Evolutionary conservation across 1,140 invertebrate genomes (phyloP).

Genomic region (Hydropsyche tenuis): DNA sequence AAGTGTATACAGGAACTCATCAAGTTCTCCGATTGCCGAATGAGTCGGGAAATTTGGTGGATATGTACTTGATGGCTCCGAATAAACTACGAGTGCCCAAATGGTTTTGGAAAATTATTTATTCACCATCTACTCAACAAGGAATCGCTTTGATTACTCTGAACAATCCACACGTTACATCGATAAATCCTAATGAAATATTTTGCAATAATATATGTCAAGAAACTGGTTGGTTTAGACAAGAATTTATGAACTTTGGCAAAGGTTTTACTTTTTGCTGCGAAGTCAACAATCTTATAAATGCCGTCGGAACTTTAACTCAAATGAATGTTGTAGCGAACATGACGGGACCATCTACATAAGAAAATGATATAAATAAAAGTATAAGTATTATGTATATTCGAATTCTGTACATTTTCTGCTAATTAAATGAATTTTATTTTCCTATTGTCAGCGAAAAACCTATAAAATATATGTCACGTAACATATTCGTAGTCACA

Average conservation of each 20-base stretch:
- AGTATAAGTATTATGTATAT: background rate
- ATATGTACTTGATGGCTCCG: slow-evolving; percentile 54
- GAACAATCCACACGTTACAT: slow-evolving; percentile 59
- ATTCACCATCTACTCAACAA: slow-evolving; percentile 50
- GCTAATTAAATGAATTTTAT: too few relatives aligned
- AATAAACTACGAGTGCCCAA: slow-evolving; percentile 58
- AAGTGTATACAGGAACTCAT: slow-evolving; percentile 64
- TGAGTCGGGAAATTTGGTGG: slow-evolving; percentile 37
- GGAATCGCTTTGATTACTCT: slow-evolving; percentile 60
- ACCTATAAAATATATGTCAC: too few relatives aligned
- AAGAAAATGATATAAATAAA: background rate
- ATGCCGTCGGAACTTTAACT: background rate
- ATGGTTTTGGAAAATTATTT: slow-evolving; percentile 61
- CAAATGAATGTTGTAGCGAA: background rate
- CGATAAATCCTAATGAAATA: slow-evolving; percentile 32
- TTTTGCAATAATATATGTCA: slow-evolving; percentile 57
- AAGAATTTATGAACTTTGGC: slow-evolving; percentile 49
- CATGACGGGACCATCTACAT: background rate
- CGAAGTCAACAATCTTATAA: slow-evolving; percentile 39
- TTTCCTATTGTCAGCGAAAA: too few relatives aligned
- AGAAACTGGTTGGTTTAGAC: slow-evolving; percentile 50
- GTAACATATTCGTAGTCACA: too few relatives aligned
- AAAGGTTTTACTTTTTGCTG: slow-evolving; percentile 59
- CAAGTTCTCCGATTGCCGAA: slow-evolving; percentile 58
- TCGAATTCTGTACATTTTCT: too few relatives aligned